Percentiles rank a stretch among this genome's conserved stretches.
Conservation (phyloP, 2,797 vertebrate species). For the Paguma larvata region DNA sequence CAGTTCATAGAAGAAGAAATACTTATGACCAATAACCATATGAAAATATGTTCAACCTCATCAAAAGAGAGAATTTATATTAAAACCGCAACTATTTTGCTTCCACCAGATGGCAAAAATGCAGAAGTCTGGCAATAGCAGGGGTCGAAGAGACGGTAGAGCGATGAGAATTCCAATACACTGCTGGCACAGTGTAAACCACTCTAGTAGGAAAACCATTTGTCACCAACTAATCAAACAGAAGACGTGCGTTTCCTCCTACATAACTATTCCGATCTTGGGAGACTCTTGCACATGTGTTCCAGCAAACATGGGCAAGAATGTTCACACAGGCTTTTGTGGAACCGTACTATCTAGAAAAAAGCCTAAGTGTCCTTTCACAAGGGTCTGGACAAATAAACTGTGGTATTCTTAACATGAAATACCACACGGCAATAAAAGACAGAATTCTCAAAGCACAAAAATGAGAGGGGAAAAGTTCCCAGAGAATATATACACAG, state of each 20-base stretch:
- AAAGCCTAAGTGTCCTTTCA: not conserved
- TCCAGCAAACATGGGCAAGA: not conserved
- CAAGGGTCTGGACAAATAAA: not conserved
- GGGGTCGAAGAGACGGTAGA: not conserved
- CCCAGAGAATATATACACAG: not conserved
- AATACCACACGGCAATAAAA: not conserved
- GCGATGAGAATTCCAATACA: not conserved
- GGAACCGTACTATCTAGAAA: not conserved
- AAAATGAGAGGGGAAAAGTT: not conserved
- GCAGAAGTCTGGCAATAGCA: not conserved
- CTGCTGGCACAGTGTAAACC: not conserved
- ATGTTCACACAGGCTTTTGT: not conserved
- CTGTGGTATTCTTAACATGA: not conserved
- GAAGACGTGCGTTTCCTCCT: not conserved
- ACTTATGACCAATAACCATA: not conserved
- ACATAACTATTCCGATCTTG: not conserved
- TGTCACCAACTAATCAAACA: not conserved
- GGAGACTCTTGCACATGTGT: not conserved
- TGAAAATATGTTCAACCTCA: constrained; percentile 13
- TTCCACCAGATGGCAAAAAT: constrained; percentile 1
- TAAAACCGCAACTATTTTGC: constrained; percentile 42
- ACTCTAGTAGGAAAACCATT: not conserved
- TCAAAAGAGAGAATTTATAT: not conserved
- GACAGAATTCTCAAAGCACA: not conserved
- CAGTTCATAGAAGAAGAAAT: constrained; percentile 54